Base-by-base conservation (phyloP, 64 coral and sea anemone genomes). In the Astreopora myriophthalma region DNA sequence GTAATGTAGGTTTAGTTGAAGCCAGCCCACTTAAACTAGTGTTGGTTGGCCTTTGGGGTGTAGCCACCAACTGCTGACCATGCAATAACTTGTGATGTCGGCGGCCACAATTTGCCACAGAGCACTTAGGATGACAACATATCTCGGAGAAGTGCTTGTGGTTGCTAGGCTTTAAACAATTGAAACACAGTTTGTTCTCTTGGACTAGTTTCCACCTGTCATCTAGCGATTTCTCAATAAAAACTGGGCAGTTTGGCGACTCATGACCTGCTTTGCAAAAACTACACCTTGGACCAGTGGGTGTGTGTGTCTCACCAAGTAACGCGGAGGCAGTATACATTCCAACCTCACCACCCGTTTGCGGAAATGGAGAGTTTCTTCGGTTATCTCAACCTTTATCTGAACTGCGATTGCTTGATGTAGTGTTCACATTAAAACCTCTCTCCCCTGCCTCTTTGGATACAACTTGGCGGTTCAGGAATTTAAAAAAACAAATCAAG, bases 401-500 rank as follows among this genome's bases (percentile, higher is more conserved):
- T 5, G 64, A 25, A 86, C 52, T 38, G 38, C 6, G 75, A 78
- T 48, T 48, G 35, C n/a, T 46, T 78, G n/a, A 4, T 13, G 7
- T 78, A 26, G 31, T 42, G 36, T 86, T 69, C 23, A 27, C 83
- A 11, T 63, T 68, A 13, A 26, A 26, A 69, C 62, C 25, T 52
- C 89, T 82, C 25, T 91, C 23, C 13, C 35, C 62, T 30, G 89
- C 76, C n/a, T n/a, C n/a, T n/a, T n/a, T n/a, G n/a, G 89, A 91
- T 33, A 91, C 27, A n/a, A 91, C 46, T 46, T 91, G 76, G n/a
- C 77, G 10, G 27, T 83, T 57, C 0, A 91, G 89, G 30, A 91
- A 91, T 20, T 91, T 83, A 33, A 91, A 91, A n/a, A 8, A 66
- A 55, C 49, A 55, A 55, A 3, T 55, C 8, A 55, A 55, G 58